These are phyloP conservation scores for Himalopsyche anomala DNA, from an alignment of 2,888 invertebrate genomes.

Conservation along the genomic window DNA sequence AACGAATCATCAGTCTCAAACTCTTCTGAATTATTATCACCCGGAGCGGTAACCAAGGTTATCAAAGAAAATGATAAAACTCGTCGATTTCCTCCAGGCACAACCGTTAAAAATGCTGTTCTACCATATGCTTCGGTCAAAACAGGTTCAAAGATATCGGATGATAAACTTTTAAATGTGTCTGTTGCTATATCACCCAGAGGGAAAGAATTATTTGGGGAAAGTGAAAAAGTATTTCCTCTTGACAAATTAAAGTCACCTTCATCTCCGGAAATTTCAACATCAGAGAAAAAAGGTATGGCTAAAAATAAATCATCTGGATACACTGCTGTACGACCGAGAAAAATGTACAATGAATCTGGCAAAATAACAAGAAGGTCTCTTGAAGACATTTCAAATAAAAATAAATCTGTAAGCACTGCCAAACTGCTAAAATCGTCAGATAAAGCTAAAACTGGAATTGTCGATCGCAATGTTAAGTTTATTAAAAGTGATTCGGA, in stretches of 20 bases:
- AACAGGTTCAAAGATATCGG: slow-evolving; percentile 67
- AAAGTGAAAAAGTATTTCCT: slow-evolving; percentile 61
- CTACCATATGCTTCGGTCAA: slow-evolving; percentile 70
- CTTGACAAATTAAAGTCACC: slow-evolving; percentile 58
- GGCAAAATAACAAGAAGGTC: slow-evolving; percentile 58
- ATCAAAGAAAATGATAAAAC: slow-evolving; percentile 70
- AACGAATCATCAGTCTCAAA: slow-evolving; percentile 56
- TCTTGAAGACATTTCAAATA: slow-evolving; percentile 52
- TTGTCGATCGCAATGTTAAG: slow-evolving; percentile 55
- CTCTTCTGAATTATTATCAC: slow-evolving; percentile 78
- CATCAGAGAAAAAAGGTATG: slow-evolving; percentile 44
- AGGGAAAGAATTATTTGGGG: slow-evolving; percentile 65
- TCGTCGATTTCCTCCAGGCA: slow-evolving; percentile 68
- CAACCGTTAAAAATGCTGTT: slow-evolving; percentile 71
- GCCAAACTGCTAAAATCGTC: slow-evolving; percentile 50
- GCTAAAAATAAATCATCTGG: slow-evolving; percentile 1
- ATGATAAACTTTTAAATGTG: slow-evolving; percentile 72
- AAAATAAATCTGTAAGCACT: slow-evolving; percentile 67
- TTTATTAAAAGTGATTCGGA: slow-evolving; percentile 67
- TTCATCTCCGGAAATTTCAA: slow-evolving; percentile 59
- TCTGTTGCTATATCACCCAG: slow-evolving; percentile 70
- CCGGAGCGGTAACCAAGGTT: slow-evolving; percentile 77
- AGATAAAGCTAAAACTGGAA: slow-evolving; percentile 34
- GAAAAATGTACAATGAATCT: slow-evolving; percentile 6
- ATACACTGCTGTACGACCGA: slow-evolving; percentile 42